Conservation (phyloP, 2,113 vertebrate species). For the Empidonax alnorum region DNA sequence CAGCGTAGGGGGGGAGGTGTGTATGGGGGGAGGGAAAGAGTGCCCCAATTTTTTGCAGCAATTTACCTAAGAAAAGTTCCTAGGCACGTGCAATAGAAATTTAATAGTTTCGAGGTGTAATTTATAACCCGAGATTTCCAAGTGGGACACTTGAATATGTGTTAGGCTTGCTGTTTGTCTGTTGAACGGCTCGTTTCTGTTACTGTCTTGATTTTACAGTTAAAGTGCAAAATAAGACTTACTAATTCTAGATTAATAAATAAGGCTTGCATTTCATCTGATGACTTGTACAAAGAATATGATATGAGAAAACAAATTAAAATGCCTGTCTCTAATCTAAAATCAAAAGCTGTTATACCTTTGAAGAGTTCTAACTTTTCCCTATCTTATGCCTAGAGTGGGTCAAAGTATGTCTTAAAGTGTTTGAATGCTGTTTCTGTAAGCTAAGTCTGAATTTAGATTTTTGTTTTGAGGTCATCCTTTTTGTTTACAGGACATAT, state of each 20-base stretch:
- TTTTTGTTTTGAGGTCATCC: background rate
- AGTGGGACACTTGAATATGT: accelerated
- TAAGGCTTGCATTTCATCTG: background rate
- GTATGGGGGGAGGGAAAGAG: background rate
- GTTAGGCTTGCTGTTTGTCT: background rate
- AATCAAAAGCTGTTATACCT: background rate
- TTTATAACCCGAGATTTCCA: background rate
- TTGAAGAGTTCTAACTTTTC: background rate
- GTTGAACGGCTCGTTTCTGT: background rate
- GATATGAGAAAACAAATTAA: accelerated
- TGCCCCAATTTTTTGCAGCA: background rate
- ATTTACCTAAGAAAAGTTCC: background rate
- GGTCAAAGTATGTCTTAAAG: background rate
- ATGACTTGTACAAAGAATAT: accelerated
- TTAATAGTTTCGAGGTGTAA: background rate
- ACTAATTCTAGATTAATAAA: background rate
- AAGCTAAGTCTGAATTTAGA: background rate
- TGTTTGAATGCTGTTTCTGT: background rate
- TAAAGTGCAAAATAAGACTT: accelerated
- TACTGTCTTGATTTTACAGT: background rate
- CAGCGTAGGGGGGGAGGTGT: too few relatives aligned
- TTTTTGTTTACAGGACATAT: background rate
- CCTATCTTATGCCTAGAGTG: background rate
- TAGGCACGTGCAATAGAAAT: accelerated
- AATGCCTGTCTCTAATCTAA: background rate